Percentiles rank a stretch among this genome's conserved stretches.
These are phyloP conservation scores for Dolichotis patagonum DNA, from an alignment of 2,113 vertebrate species.

Conservation along the genomic window DNA sequence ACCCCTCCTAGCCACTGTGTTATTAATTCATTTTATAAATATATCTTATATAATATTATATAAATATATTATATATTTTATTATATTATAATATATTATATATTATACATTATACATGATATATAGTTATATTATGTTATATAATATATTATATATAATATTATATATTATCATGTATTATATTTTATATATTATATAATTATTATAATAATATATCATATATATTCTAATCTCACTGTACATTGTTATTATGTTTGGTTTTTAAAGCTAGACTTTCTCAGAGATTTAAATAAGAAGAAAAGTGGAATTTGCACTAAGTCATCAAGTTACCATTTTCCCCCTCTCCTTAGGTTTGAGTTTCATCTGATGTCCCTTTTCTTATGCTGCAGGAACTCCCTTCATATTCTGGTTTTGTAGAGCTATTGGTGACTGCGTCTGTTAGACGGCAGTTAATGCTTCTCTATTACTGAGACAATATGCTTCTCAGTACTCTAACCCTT, in stretches of 20 bases:
- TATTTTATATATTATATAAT: too few relatives aligned
- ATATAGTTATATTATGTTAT: too few relatives aligned
- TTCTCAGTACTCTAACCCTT: neutral
- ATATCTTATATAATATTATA: neutral
- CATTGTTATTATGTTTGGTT: neutral
- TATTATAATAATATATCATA: neutral
- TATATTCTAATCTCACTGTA: neutral
- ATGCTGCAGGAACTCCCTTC: neutral
- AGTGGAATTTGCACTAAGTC: neutral
- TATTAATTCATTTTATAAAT: neutral
- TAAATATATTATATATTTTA: too few relatives aligned
- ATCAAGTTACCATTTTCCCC: neutral
- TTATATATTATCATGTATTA: too few relatives aligned
- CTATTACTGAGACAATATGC: neutral
- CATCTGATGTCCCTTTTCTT: neutral
- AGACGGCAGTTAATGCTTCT: neutral
- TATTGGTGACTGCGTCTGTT: neutral
- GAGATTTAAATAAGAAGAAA: neutral
- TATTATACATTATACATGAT: too few relatives aligned
- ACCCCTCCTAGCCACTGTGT: neutral
- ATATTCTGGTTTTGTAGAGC: neutral
- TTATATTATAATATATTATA: too few relatives aligned
- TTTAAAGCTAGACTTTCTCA: neutral
- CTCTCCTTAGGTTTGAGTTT: neutral
- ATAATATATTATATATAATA: too few relatives aligned